Conservation (phyloP, 1,140 invertebrate species). For the Drosophila ambigua region DNA sequence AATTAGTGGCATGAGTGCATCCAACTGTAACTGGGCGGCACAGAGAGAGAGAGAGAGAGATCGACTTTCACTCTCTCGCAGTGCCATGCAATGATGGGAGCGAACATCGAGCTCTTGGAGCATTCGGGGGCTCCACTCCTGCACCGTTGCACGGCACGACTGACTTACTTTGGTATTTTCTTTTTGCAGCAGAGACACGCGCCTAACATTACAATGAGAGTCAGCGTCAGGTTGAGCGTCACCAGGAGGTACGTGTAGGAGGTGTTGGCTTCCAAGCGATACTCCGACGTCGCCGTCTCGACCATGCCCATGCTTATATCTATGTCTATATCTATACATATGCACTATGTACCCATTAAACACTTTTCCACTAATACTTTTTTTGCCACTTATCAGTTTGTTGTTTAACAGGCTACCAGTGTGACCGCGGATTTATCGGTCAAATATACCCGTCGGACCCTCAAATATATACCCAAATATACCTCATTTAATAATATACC, state of each 20-base stretch:
- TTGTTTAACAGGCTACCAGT: constrained; percentile 4
- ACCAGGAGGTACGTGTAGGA: constrained; percentile 70
- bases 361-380: constrained; percentile 9
- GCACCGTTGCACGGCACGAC: neutral
- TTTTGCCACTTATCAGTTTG: constrained; percentile 11
- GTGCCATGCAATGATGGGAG: neutral
- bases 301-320: constrained; percentile 62
- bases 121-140: neutral
- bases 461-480: too few species aligned
- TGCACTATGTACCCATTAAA: constrained; percentile 56
- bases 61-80: constrained; percentile 50
- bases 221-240: constrained; percentile 62
- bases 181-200: constrained; percentile 83
- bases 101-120: constrained; percentile 9
- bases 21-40: constrained; percentile 60
- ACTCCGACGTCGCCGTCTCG: constrained; percentile 56
- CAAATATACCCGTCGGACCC: neutral
- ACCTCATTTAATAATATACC: too few species aligned
- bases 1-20: constrained; percentile 52
- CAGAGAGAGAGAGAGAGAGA: constrained; percentile 29
- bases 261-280: constrained; percentile 60
- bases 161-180: constrained; percentile 80
- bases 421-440: neutral
- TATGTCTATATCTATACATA: constrained; percentile 58
- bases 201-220: constrained; percentile 77